Conservation (phyloP, 2,888 invertebrate species). For the Temnothorax rugatulus region DNA sequence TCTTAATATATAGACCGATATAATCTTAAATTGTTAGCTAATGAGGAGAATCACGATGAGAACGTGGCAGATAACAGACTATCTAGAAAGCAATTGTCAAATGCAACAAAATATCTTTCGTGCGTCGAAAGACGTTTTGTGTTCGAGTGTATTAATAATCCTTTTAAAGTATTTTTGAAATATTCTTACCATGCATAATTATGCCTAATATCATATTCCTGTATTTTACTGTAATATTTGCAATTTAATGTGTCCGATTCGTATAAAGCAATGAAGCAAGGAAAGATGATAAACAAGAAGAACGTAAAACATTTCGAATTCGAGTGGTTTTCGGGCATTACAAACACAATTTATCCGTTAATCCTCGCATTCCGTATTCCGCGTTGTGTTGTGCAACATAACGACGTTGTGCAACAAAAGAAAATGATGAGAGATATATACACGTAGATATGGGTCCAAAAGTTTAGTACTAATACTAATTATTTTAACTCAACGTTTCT, state of each 20-base stretch:
- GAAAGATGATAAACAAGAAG: background rate
- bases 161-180: background rate
- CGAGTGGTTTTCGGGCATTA: background rate
- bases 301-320: background rate
- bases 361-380: background rate
- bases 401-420: background rate
- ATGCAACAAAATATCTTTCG: background rate
- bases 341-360: background rate
- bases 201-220: background rate
- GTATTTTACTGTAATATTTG: background rate
- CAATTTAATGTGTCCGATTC: background rate
- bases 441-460: background rate
- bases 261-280: background rate
- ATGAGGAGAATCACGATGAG: background rate
- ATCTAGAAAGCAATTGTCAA: background rate
- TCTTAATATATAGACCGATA: background rate
- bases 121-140: background rate
- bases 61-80: background rate
- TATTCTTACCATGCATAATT: background rate
- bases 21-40: conserved; percentile 27
- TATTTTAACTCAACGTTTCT: background rate
- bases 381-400: background rate
- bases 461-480: background rate
- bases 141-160: background rate
- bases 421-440: background rate